Percentiles rank a stretch among this genome's conserved stretches.
phyloP scores from a whole-genome alignment of 2,888 invertebrate species.

The Myathropa florea region DNA sequence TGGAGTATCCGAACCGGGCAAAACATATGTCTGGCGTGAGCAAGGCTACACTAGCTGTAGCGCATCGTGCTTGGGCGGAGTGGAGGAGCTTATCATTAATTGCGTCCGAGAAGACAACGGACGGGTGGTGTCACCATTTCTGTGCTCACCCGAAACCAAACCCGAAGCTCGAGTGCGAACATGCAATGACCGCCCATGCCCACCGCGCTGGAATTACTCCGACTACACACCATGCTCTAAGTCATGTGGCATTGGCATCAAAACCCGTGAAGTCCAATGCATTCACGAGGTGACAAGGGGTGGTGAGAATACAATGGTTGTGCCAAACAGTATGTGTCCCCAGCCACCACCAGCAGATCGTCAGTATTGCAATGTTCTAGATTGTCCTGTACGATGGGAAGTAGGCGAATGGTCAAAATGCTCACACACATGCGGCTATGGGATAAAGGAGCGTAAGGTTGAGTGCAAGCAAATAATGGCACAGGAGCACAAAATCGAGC shows the following conservation, averaged over 20 bases:
- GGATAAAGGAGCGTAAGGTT: conserved; percentile 90
- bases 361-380: conserved; percentile 94
- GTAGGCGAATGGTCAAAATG: conserved; percentile 95
- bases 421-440: conserved; percentile 95
- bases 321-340: conserved; percentile 95
- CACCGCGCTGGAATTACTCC: conserved; percentile 95
- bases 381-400: conserved; percentile 96
- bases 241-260: conserved; percentile 96
- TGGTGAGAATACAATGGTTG: conserved; percentile 92
- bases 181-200: conserved; percentile 97
- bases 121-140: conserved; percentile 91
- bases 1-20: conserved; percentile 88
- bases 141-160: conserved; percentile 92
- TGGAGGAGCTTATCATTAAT: conserved; percentile 92
- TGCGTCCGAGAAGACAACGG: conserved; percentile 93
- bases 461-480: conserved; percentile 96
- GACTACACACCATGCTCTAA: conserved; percentile 95
- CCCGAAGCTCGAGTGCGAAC: conserved; percentile 94
- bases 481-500: conserved; percentile 92
- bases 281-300: conserved; percentile 89
- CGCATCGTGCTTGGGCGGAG: conserved; percentile 94
- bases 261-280: conserved; percentile 88
- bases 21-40: conserved; percentile 93
- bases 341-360: conserved; percentile 94
- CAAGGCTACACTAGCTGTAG: conserved; percentile 96